Base-by-base conservation (phyloP, 1,140 invertebrate genomes). In the Cyclina sinensis region DNA sequence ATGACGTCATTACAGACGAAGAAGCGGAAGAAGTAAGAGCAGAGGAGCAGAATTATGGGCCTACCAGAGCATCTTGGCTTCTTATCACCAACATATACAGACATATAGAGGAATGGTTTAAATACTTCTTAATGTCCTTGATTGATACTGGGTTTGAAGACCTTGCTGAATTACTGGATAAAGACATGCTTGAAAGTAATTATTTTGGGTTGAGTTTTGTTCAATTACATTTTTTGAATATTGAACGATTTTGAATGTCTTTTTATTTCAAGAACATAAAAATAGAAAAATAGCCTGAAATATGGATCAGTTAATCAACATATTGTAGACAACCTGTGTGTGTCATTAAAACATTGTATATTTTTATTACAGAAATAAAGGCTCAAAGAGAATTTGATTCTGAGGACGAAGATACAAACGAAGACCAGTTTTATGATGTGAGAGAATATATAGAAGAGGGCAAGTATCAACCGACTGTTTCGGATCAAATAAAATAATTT, bases 111-210 rank as follows among this genome's bases (percentile, higher is more conserved):
- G 65, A 70, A 4, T 70, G 65, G 65, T 70, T 70, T 27, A 37
- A 70, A 70, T 70, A 37, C n/a, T 70, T 70, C 16, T 9, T 70
- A 1, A 70, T 14, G 35, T 37, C 65, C 1, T 24, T 70, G 65
- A 70, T 70, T 18, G 65, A 70, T 5, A 70, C 11, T 11, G 16
- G 21, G 1, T 43, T 18, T 21, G 65, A 70, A 70, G 0, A 70
- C n/a, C 16, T 70, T 2, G 65, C 65, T 7, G 12, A 18, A 18
- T 0, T 1, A 43, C n/a, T 70, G 21, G 65, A 70, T n/a, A 3
- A 18, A 16, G 65, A 70, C 65, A 14, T 70, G 65, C 32, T 70
- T 37, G 2, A 70, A 24, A 70, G 65, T 70, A 70, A 43, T n/a
- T n/a, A n/a, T n/a, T n/a, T n/a, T n/a, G n/a, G n/a, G 48, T 51